These are phyloP conservation scores for Neodon shergylaensis DNA, from an alignment of 2,113 vertebrate species.

Conservation along the genomic window DNA sequence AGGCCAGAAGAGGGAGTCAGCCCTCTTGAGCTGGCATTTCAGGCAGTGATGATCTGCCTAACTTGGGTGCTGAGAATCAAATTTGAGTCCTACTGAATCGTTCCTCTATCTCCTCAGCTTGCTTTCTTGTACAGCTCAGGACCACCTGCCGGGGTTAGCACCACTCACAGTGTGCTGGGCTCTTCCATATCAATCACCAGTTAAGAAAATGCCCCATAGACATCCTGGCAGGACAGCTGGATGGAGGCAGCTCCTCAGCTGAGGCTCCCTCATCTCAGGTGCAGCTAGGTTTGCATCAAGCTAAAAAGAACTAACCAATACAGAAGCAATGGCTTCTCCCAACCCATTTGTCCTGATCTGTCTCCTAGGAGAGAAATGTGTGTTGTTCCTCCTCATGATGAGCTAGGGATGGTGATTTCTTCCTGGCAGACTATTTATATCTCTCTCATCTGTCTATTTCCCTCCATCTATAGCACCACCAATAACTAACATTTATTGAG, in stretches of 20 bases:
- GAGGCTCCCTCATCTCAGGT: background rate
- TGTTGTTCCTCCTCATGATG: constrained; percentile 67
- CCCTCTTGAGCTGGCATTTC: background rate
- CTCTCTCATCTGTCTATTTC: constrained; percentile 60
- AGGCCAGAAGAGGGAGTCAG: background rate
- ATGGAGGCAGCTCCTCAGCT: background rate
- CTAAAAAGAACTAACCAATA: background rate
- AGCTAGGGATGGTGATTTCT: constrained; percentile 75
- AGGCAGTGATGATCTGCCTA: background rate
- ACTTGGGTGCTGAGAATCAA: background rate
- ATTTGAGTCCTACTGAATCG: background rate
- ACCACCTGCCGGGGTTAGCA: background rate
- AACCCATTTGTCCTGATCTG: background rate
- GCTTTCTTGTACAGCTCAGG: background rate
- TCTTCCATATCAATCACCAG: background rate
- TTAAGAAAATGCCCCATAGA: background rate
- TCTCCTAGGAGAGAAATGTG: constrained; percentile 62
- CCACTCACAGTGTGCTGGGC: background rate
- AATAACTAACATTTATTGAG: constrained; percentile 74
- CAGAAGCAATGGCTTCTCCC: background rate
- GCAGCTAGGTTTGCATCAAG: background rate
- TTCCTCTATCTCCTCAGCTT: background rate
- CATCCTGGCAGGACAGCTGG: background rate
- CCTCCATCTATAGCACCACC: constrained; percentile 37
- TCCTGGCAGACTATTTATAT: constrained; percentile 75